Evolutionary conservation across 2,888 invertebrate genomes (phyloP).

Genomic region (Zaprionus obscuricornis): DNA sequence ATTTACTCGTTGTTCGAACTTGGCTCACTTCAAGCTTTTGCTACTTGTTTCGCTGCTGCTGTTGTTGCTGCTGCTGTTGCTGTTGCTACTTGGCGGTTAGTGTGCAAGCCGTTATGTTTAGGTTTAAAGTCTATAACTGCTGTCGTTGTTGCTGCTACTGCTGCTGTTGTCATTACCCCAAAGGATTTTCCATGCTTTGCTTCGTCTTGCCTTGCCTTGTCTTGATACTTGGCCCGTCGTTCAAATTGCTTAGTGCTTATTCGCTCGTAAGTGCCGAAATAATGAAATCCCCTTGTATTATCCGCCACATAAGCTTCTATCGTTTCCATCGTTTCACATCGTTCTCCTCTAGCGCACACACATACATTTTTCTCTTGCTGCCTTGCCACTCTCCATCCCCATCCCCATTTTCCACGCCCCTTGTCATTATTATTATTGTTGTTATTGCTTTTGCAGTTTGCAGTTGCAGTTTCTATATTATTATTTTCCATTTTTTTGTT

Average conservation of each 20-base stretch:
- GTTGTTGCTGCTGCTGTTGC: constrained; percentile 15
- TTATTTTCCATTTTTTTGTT: not conserved
- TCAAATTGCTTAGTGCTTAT: constrained; percentile 74
- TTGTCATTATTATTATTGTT: not conserved
- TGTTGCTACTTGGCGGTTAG: constrained; percentile 24
- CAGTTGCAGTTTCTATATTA: constrained; percentile 18
- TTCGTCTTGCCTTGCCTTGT: no score
- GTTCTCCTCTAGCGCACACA: no score
- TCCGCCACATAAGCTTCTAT: constrained; percentile 73
- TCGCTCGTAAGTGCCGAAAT: constrained; percentile 77
- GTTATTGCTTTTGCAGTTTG: constrained; percentile 26
- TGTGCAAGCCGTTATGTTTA: constrained; percentile 60
- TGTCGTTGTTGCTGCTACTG: constrained; percentile 41
- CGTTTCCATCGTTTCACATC: constrained; percentile 30
- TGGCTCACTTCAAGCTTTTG: no score
- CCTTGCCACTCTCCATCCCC: no score
- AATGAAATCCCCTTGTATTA: constrained; percentile 77
- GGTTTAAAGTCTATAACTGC: constrained; percentile 74
- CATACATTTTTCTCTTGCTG: no score
- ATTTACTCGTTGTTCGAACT: constrained; percentile 79
- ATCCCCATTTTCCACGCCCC: no score
- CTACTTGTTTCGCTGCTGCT: constrained; percentile 16
- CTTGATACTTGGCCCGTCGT: constrained; percentile 56
- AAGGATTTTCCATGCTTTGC: constrained; percentile 62
- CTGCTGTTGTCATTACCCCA: constrained; percentile 47